phyloP scores from a whole-genome alignment of 2,888 invertebrate species.

The Synanthedon formicaeformis region DNA sequence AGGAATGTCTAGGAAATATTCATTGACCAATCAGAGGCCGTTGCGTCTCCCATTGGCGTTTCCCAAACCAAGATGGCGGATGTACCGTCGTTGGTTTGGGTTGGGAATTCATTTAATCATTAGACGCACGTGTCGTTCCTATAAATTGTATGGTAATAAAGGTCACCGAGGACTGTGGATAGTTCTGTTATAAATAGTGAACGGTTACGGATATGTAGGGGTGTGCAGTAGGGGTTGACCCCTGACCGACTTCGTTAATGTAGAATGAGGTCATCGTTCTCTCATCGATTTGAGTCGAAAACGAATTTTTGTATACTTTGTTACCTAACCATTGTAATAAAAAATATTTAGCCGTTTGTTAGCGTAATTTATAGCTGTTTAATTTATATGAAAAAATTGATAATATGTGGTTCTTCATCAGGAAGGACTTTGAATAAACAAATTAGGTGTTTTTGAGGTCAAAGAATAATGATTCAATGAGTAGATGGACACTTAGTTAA shows the following conservation, averaged over 20 bases:
- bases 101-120: conserved; percentile 8
- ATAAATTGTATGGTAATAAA: background rate
- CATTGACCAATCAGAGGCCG: background rate
- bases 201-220: background rate
- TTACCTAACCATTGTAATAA: no score
- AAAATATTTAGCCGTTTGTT: no score
- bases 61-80: conserved; percentile 8
- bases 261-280: background rate
- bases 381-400: no score
- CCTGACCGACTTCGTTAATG: conserved; percentile 3
- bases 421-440: no score
- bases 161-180: background rate
- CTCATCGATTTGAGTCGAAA: no score
- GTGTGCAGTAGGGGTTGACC: conserved; percentile 5
- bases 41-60: conserved; percentile 3
- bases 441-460: no score
- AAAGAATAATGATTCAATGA: no score
- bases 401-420: no score
- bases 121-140: conserved; percentile 1
- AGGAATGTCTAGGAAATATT: no score
- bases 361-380: no score
- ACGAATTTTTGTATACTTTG: no score
- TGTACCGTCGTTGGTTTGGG: background rate
- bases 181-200: background rate
- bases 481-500: no score